phyloP scores from a whole-genome alignment of 2,888 invertebrate species.

The Sarcophaga caerulescens region DNA sequence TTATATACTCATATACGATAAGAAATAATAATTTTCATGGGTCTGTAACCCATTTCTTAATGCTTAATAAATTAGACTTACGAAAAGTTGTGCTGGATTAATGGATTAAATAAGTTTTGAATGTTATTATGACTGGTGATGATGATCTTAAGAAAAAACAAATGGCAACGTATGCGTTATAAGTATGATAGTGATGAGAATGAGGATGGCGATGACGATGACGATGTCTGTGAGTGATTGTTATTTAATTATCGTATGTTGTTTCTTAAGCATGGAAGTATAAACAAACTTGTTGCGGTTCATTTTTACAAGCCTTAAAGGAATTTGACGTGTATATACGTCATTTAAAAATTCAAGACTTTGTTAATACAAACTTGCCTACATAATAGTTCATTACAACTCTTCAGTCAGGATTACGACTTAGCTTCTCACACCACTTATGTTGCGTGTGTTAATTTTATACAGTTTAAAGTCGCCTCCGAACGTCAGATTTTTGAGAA shows the following conservation, averaged over 20 bases:
- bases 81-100: slow-evolving; percentile 63
- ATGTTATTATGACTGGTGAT: slow-evolving; percentile 38
- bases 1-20: not conserved
- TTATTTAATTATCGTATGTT: not conserved
- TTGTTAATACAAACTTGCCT: too few relatives aligned
- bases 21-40: too few relatives aligned
- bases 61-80: slow-evolving; percentile 21
- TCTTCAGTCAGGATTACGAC: too few relatives aligned
- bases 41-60: not conserved
- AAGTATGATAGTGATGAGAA: slow-evolving; percentile 12
- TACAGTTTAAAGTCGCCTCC: too few relatives aligned
- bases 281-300: too few relatives aligned
- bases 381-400: too few relatives aligned
- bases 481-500: too few relatives aligned
- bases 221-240: not conserved
- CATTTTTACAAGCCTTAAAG: too few relatives aligned
- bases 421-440: too few relatives aligned
- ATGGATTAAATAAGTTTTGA: slow-evolving; percentile 20
- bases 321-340: too few relatives aligned
- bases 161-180: slow-evolving; percentile 34
- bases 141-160: not conserved
- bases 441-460: too few relatives aligned
- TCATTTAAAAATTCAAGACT: too few relatives aligned
- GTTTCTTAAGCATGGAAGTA: not conserved
- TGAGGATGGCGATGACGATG: slow-evolving; percentile 13